These are phyloP conservation scores for Calliopum simillimum DNA, from an alignment of 2,888 invertebrate species.

Conservation along the genomic window DNA sequence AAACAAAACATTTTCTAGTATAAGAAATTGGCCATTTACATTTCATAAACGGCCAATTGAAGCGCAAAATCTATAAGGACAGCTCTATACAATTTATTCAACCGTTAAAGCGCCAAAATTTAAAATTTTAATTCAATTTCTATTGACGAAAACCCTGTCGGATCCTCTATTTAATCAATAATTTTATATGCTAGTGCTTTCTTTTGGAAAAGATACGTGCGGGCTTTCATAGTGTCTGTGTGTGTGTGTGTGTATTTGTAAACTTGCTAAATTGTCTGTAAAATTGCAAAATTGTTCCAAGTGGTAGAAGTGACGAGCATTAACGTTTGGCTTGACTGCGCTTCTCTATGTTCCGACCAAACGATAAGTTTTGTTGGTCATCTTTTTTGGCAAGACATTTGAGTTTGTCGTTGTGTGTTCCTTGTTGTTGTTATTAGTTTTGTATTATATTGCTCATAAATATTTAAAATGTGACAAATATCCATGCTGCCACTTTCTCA, in stretches of 20 bases:
- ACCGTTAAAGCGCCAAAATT: conserved; percentile 1
- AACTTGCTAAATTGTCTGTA: conserved; percentile 60
- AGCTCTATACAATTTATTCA: background rate
- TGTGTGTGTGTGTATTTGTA: background rate
- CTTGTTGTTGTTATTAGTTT: background rate
- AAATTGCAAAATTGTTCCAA: conserved; percentile 58
- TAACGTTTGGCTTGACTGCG: background rate
- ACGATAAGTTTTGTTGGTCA: background rate
- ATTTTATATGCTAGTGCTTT: background rate
- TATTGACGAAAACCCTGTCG: background rate
- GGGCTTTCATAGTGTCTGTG: background rate
- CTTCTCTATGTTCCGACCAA: background rate
- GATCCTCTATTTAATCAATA: conserved; percentile 13
- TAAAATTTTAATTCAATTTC: conserved; percentile 13
- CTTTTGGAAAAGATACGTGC: background rate
- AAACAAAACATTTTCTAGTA: too few relatives aligned
- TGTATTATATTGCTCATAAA: conserved; percentile 15
- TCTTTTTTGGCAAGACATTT: background rate
- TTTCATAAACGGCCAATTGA: background rate
- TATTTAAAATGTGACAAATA: conserved; percentile 34
- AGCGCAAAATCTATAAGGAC: background rate
- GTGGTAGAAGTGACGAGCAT: background rate
- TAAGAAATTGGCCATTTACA: too few relatives aligned
- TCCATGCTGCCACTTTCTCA: background rate
- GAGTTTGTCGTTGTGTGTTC: background rate